A percentile compares a stretch with the other conserved stretches of the same genome.
Evolutionary conservation across 1,140 invertebrate genomes (phyloP).

Genomic region (Apis mellifera): DNA sequence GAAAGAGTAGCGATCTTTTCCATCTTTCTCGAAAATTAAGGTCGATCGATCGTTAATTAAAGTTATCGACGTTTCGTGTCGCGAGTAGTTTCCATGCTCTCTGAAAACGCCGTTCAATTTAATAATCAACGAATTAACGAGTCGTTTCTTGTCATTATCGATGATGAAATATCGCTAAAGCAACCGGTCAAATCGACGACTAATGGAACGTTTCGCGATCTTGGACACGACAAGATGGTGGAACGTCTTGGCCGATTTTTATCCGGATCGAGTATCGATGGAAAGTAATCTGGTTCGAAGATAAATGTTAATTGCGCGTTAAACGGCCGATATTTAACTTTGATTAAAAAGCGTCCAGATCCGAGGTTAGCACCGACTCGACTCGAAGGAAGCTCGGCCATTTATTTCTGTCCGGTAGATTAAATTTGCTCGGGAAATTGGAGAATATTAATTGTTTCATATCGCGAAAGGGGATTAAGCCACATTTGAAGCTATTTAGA

Average conservation of each 20-base stretch:
- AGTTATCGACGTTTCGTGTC: slow-evolving; percentile 43
- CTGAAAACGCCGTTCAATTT: slow-evolving; percentile 42
- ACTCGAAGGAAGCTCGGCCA: no score
- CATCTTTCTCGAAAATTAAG: slow-evolving; percentile 24
- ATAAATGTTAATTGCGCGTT: slow-evolving; percentile 7
- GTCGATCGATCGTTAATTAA: slow-evolving; percentile 47
- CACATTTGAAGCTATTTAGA: no score
- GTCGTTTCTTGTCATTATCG: background rate
- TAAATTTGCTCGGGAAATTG: background rate
- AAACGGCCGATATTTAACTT: background rate
- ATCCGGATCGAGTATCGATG: background rate
- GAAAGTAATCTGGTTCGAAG: background rate
- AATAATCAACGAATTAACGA: slow-evolving; percentile 27
- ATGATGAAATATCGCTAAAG: slow-evolving; percentile 10
- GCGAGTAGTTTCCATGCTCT: background rate
- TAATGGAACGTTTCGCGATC: slow-evolving; percentile 6
- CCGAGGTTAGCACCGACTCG: background rate
- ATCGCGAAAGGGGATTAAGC: background rate
- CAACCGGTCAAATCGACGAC: background rate
- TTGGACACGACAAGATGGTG: background rate
- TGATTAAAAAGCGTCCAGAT: background rate
- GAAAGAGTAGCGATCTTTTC: background rate
- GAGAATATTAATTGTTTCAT: background rate
- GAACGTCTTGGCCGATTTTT: background rate
- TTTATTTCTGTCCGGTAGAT: background rate